These are phyloP conservation scores for Leucoraja ocellata DNA, from an alignment of 2,797 vertebrate genomes.

Conservation along the genomic window DNA sequence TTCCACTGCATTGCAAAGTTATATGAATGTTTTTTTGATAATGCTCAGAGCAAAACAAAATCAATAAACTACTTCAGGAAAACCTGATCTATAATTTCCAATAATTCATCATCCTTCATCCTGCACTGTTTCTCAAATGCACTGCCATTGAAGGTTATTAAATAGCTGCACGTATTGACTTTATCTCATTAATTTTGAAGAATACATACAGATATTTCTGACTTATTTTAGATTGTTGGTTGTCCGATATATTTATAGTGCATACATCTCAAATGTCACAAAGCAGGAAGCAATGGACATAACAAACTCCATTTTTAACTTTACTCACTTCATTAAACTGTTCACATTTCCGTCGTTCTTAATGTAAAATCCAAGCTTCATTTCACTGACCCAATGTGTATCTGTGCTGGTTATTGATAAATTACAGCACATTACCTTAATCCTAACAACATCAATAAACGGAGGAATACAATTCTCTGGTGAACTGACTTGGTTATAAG, in stretches of 20 bases:
- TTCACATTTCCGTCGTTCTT: neutral
- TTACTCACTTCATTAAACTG: neutral
- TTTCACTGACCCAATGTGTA: neutral
- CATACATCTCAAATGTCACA: neutral
- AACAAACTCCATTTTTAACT: neutral
- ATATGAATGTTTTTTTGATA: neutral
- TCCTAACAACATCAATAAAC: neutral
- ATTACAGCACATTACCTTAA: neutral
- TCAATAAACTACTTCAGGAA: slow-evolving; percentile 20
- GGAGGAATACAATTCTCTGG: neutral
- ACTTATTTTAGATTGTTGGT: neutral
- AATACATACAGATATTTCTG: slow-evolving; percentile 10
- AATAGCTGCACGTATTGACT: slow-evolving; percentile 16
- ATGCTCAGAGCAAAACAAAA: neutral
- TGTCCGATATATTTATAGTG: neutral
- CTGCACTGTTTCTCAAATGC: neutral
- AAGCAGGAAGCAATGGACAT: neutral
- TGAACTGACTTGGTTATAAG: neutral
- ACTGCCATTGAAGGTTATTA: neutral
- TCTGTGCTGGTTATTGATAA: neutral
- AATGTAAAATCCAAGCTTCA: neutral
- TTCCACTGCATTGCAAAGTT: slow-evolving; percentile 6
- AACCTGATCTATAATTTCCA: slow-evolving; percentile 19
- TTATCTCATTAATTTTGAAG: slow-evolving; percentile 31
- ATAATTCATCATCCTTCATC: slow-evolving; percentile 10